Base-by-base conservation (phyloP, 2,888 invertebrate genomes). In the Athripsodes cinereus region DNA sequence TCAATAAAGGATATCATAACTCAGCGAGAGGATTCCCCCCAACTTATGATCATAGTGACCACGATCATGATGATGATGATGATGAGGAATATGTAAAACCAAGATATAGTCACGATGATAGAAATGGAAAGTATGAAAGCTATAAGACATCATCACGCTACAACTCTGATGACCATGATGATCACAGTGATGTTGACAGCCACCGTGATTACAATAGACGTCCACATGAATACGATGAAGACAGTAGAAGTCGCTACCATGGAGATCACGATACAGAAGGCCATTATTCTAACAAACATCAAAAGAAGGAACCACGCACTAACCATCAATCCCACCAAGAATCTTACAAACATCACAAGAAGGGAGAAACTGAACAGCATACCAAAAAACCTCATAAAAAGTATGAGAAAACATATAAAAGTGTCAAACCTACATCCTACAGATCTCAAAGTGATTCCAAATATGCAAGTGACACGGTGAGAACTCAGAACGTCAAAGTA, bases 11-110 rank as follows among this genome's bases (percentile, higher is more conserved):
- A 2, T 79, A 78, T 55, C 72, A 75, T 66, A 68, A 76, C 54
- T 71, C 78, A 16, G 76, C 78, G 1, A 69, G 69, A 54, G 78
- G 77, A 5, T 79, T 78, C 59, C 75, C 75, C 16, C 74, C 73
- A 0, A 77, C 71, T 53, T n/a, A n/a, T n/a, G n/a, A n/a, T n/a
- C n/a, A n/a, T n/a, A n/a, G n/a, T n/a, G n/a, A n/a, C n/a, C n/a
- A n/a, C n/a, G n/a, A n/a, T n/a, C 13, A 48, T 31, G 69, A 71
- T 46, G 64, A 66, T 13, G 67, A 70, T 16, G 67, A 70, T 11
- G 72, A 74, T 21, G 59, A 57, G 50, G 59, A 60, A 19, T 52
- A 58, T 18, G 34, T 46, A 19, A 53, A 31, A 13, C 21, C 22
- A 2, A 60, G 55, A 52, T 52, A 40, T 8, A 44, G 55, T 22